These are phyloP conservation scores for Anarsia innoxiella DNA, from an alignment of 2,888 invertebrate species.

Conservation along the genomic window DNA sequence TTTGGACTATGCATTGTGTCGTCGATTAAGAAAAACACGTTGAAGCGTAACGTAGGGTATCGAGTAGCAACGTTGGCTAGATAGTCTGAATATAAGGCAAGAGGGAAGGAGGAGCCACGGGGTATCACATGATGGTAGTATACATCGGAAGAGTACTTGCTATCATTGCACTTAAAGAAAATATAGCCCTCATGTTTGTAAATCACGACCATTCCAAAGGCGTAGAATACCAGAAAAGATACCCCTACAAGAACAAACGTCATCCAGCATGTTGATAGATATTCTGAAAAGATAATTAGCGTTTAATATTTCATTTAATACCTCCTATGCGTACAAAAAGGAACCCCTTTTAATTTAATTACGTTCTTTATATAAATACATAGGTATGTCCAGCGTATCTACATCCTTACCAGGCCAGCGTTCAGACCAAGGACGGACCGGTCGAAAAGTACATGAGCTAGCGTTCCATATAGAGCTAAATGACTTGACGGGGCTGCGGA, in stretches of 20 bases:
- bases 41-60: slow-evolving; percentile 44
- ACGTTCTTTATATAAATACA: no score
- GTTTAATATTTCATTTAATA: no score
- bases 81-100: slow-evolving; percentile 40
- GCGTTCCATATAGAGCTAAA: slow-evolving; percentile 33
- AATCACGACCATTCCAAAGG: slow-evolving; percentile 39
- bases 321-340: no score
- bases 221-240: slow-evolving; percentile 50
- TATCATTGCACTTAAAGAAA: slow-evolving; percentile 37
- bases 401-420: slow-evolving; percentile 58
- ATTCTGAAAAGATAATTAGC: slow-evolving; percentile 44
- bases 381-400: no score
- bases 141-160: slow-evolving; percentile 43
- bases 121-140: slow-evolving; percentile 48
- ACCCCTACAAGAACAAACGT: slow-evolving; percentile 50
- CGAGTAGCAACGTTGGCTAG: slow-evolving; percentile 41
- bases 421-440: slow-evolving; percentile 38
- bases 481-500: slow-evolving; percentile 20
- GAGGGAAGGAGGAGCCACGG: slow-evolving; percentile 31
- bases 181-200: slow-evolving; percentile 41
- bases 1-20: slow-evolving; percentile 26
- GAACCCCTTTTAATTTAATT: no score
- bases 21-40: slow-evolving; percentile 52
- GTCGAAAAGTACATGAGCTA: slow-evolving; percentile 20
- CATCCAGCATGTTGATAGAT: slow-evolving; percentile 61